Evolutionary conservation across 2,888 invertebrate genomes (phyloP).

Genomic region (Xanthostigma xanthostigma): DNA sequence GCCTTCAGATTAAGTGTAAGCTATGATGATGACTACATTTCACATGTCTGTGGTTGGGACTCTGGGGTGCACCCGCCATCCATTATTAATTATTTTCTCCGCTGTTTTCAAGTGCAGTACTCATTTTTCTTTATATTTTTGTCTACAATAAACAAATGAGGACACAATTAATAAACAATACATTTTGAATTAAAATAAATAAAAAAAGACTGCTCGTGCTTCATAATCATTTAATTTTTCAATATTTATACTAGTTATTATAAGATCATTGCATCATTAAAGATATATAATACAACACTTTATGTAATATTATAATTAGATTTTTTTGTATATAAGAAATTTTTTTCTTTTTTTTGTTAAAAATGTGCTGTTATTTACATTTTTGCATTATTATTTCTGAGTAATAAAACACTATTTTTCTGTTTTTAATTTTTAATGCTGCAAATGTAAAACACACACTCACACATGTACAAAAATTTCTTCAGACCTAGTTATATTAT

Average conservation of each 20-base stretch:
- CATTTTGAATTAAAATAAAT: neutral
- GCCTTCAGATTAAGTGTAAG: neutral
- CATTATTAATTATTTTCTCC: no score
- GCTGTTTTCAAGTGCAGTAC: no score
- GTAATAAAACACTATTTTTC: neutral
- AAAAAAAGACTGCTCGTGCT: constrained; percentile 6
- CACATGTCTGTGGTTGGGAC: no score
- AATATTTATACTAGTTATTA: constrained; percentile 1
- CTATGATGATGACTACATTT: neutral
- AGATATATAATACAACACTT: neutral
- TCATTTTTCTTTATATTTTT: no score
- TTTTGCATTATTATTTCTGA: neutral
- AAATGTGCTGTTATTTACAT: constrained; percentile 7
- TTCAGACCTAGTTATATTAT: no score
- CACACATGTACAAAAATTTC: constrained; percentile 2
- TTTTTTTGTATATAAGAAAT: constrained; percentile 7
- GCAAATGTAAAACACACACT: constrained; percentile 2
- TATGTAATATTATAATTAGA: constrained; percentile 1
- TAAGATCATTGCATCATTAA: neutral
- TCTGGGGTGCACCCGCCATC: no score
- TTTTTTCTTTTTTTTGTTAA: neutral
- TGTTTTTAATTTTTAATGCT: neutral
- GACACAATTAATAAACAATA: no score
- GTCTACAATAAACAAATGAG: no score
- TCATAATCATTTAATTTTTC: constrained; percentile 7